Percentiles rank a stretch among this genome's conserved stretches.
phyloP scores from a whole-genome alignment of 2,113 vertebrate species.

The Irena cyanogastra region DNA sequence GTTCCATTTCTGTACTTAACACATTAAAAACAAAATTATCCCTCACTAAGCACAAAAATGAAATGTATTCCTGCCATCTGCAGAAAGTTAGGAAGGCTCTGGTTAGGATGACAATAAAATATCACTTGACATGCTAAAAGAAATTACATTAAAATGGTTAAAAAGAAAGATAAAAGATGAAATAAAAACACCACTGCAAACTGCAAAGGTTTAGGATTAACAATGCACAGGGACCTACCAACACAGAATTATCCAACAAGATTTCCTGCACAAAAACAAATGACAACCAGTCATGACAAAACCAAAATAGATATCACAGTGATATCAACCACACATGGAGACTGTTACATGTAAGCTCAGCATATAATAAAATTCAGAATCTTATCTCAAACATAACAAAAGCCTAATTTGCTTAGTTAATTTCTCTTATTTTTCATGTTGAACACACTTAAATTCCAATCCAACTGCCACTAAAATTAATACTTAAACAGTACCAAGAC shows the following conservation, averaged over 20 bases:
- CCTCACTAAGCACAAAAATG: conserved; percentile 38
- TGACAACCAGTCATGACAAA: conserved; percentile 79
- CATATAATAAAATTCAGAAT: neutral
- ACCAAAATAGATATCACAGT: conserved; percentile 60
- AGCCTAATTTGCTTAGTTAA: neutral
- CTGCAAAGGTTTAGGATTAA: conserved; percentile 64
- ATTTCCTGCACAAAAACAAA: conserved; percentile 91
- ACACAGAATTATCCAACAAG: conserved; percentile 94
- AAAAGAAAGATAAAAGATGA: conserved; percentile 54
- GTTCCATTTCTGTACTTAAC: conserved; percentile 34
- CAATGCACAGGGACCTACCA: conserved; percentile 84
- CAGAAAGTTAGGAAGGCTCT: conserved; percentile 63
- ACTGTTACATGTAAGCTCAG: conserved; percentile 1
- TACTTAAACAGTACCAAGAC: neutral
- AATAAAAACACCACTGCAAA: conserved; percentile 71
- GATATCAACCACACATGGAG: conserved; percentile 58
- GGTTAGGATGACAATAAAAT: conserved; percentile 55
- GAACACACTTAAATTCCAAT: neutral
- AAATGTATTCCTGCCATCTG: conserved; percentile 37
- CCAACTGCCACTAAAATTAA: neutral
- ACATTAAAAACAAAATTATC: conserved; percentile 39
- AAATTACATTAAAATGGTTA: conserved; percentile 67
- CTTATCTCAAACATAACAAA: neutral
- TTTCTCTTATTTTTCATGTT: neutral
- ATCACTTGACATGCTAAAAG: conserved; percentile 71